These are phyloP conservation scores for Dolichoris vasculosae DNA, from an alignment of 1,140 invertebrate genomes.

Conservation along the genomic window DNA sequence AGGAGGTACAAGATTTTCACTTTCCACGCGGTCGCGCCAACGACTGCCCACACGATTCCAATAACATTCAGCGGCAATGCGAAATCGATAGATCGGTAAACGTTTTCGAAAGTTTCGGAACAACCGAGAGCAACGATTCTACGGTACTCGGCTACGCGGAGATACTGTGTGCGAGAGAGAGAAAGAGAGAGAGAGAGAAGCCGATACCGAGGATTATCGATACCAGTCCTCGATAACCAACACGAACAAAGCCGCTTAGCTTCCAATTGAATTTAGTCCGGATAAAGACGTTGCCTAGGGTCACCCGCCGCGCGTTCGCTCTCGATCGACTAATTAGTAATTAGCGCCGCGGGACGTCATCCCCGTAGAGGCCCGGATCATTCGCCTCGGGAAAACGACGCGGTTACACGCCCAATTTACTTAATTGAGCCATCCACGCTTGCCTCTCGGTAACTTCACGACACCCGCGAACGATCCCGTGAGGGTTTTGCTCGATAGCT, in stretches of 20 bases:
- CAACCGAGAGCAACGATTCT: not conserved
- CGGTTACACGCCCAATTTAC: not conserved
- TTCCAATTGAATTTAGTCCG: not conserved
- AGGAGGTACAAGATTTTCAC: slow-evolving; percentile 29
- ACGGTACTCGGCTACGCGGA: too few relatives aligned
- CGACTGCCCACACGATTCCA: not conserved
- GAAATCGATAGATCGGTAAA: not conserved
- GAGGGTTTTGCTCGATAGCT: too few relatives aligned
- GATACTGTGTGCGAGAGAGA: not conserved
- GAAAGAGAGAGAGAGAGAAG: too few relatives aligned
- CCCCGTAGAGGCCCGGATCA: not conserved
- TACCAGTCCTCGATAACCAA: too few relatives aligned
- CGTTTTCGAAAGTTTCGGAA: not conserved
- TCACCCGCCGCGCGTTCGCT: not conserved
- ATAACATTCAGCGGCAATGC: too few relatives aligned
- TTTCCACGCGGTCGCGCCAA: not conserved
- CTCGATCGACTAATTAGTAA: not conserved
- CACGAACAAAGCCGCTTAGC: too few relatives aligned
- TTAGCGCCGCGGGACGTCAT: not conserved
- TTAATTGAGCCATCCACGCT: slow-evolving; percentile 5
- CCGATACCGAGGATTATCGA: too few relatives aligned
- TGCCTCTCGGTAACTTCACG: too few relatives aligned
- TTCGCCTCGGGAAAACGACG: not conserved
- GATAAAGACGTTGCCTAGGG: not conserved
- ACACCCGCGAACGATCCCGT: too few relatives aligned